phyloP scores from a whole-genome alignment of 2,113 vertebrate species.

The Galbula dea region DNA sequence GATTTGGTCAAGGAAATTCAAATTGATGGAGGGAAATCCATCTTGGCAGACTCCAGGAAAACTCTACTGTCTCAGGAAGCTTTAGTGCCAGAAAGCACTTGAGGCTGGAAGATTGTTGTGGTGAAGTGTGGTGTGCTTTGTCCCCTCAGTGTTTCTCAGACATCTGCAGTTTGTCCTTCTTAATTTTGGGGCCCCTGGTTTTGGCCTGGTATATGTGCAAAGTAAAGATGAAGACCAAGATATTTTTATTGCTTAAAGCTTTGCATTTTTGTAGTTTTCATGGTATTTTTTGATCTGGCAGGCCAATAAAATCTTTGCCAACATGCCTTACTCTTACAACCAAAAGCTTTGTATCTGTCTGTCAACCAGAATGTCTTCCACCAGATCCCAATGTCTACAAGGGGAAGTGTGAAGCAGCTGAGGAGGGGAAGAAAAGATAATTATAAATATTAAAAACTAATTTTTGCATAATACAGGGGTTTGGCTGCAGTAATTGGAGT shows the following conservation, averaged over 20 bases:
- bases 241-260: background rate
- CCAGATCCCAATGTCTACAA: background rate
- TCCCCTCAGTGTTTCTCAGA: background rate
- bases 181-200: background rate
- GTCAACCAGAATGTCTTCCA: background rate
- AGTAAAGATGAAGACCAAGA: background rate
- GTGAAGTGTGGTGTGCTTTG: background rate
- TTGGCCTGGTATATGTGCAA: background rate
- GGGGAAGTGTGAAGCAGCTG: background rate
- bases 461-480: too few species aligned
- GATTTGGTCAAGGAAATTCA: background rate
- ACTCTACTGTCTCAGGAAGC: background rate
- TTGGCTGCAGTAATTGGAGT: too few species aligned
- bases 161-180: background rate
- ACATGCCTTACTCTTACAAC: background rate
- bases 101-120: background rate
- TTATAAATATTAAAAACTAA: too few species aligned
- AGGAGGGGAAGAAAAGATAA: too few species aligned
- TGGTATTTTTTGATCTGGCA: background rate
- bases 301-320: background rate
- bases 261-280: background rate
- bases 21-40: background rate
- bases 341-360: background rate
- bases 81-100: background rate
- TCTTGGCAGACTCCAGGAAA: background rate